Evolutionary conservation across 2,797 vertebrate species (phyloP).

Genomic region (Pyrrhura leucotis): DNA sequence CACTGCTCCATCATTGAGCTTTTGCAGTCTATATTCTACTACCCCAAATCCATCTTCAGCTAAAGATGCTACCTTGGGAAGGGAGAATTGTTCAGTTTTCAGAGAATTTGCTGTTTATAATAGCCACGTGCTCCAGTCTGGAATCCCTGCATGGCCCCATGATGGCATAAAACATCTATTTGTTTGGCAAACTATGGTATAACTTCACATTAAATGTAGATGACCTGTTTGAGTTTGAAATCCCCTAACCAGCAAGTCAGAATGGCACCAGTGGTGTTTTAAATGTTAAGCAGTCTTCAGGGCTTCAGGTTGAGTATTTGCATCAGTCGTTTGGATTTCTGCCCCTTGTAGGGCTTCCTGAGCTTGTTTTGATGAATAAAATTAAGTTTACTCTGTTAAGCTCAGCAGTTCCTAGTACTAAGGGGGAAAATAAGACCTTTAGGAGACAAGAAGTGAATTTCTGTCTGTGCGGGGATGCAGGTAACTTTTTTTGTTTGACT

Average conservation of each 20-base stretch:
- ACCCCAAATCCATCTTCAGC: background rate
- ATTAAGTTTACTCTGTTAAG: slow-evolving; percentile 86
- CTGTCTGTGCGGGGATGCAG: background rate
- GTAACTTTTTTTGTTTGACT: background rate
- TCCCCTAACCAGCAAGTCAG: slow-evolving; percentile 31
- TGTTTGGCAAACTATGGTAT: slow-evolving; percentile 1
- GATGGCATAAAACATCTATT: slow-evolving; percentile 6
- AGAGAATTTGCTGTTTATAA: background rate
- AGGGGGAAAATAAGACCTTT: slow-evolving; percentile 57
- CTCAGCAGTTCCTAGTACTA: slow-evolving; percentile 83
- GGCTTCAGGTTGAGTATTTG: slow-evolving; percentile 64
- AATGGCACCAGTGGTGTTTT: background rate
- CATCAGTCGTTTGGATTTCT: slow-evolving; percentile 70
- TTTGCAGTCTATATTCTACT: background rate
- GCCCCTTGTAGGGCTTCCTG: slow-evolving; percentile 82
- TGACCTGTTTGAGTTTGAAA: slow-evolving; percentile 49
- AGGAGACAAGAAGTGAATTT: slow-evolving; percentile 29
- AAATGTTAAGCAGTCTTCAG: slow-evolving; percentile 60
- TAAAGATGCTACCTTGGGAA: slow-evolving; percentile 4
- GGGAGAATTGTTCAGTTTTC: background rate
- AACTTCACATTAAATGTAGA: slow-evolving; percentile 2
- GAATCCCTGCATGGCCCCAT: background rate
- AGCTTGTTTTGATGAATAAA: slow-evolving; percentile 86
- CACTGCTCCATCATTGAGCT: background rate
- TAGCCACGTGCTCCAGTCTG: background rate